These are phyloP conservation scores for Muscicapa adusta DNA, from an alignment of 2,113 vertebrate species.

Conservation along the genomic window DNA sequence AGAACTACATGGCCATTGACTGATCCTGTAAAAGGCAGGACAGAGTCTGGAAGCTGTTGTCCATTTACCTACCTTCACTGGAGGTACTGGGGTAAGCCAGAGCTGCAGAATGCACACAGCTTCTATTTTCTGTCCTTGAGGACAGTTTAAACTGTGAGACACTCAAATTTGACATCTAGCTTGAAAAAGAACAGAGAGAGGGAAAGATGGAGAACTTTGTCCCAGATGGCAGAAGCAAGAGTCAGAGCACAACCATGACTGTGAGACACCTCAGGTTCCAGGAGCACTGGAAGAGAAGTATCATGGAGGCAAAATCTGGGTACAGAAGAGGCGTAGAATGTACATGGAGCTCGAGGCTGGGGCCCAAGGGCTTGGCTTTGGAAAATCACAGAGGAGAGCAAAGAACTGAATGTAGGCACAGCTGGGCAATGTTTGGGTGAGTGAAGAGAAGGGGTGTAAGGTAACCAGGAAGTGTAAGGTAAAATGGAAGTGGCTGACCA, in stretches of 20 bases:
- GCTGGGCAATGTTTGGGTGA: rapidly evolving
- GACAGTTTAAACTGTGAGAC: not conserved
- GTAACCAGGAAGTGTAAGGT: not conserved
- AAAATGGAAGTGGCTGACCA: not conserved
- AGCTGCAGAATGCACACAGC: not conserved
- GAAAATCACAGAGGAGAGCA: not conserved
- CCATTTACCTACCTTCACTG: not conserved
- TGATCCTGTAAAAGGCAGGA: not conserved
- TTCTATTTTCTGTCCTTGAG: not conserved
- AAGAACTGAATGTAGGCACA: not conserved
- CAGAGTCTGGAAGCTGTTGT: not conserved
- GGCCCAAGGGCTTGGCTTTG: not conserved
- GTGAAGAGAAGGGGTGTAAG: not conserved
- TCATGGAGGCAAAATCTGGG: not conserved
- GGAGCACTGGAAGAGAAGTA: not conserved
- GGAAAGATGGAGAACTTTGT: not conserved
- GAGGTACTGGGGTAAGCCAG: not conserved
- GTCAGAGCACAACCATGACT: not conserved
- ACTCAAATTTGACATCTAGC: not conserved
- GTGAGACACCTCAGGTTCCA: not conserved
- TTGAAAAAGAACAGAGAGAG: not conserved
- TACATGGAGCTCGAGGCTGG: not conserved
- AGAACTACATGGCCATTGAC: not conserved
- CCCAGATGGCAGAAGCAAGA: not conserved
- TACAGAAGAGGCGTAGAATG: not conserved